Evolutionary conservation across 2,113 vertebrate species (phyloP).

Genomic region (Melanocharis versteri): DNA sequence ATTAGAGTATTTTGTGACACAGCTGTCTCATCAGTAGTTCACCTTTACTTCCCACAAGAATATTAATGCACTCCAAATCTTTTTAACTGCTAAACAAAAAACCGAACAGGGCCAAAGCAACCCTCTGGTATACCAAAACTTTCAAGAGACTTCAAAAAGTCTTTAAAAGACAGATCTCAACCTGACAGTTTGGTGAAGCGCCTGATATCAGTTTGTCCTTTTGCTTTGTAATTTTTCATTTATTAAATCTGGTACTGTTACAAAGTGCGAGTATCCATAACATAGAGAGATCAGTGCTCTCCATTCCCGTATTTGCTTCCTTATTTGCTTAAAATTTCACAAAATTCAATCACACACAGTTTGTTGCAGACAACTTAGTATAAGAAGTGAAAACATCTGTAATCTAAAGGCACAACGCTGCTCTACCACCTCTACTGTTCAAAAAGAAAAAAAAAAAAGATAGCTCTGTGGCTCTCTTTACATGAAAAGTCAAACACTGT

Average conservation of each 20-base stretch:
- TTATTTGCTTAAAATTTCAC: not conserved
- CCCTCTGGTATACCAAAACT: not conserved
- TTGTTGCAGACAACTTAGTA: not conserved
- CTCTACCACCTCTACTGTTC: not conserved
- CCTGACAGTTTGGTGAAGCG: not conserved
- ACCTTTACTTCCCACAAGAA: not conserved
- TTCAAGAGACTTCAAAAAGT: not conserved
- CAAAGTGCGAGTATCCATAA: accelerated
- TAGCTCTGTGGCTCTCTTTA: not conserved
- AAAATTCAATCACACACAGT: not conserved
- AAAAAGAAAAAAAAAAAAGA: accelerated
- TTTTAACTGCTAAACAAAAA: not conserved
- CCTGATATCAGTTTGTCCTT: not conserved
- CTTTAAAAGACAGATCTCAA: not conserved
- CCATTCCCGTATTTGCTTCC: not conserved
- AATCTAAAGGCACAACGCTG: not conserved
- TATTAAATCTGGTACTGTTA: not conserved
- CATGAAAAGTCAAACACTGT: not conserved
- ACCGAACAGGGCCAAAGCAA: not conserved
- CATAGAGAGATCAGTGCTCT: not conserved
- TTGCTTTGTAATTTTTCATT: not conserved
- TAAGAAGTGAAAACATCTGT: not conserved
- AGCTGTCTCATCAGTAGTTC: not conserved
- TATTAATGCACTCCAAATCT: not conserved
- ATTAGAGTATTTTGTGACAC: not conserved